Conservation (phyloP, 1,140 invertebrate genomes). For the Bombus haemorrhoidalis region DNA sequence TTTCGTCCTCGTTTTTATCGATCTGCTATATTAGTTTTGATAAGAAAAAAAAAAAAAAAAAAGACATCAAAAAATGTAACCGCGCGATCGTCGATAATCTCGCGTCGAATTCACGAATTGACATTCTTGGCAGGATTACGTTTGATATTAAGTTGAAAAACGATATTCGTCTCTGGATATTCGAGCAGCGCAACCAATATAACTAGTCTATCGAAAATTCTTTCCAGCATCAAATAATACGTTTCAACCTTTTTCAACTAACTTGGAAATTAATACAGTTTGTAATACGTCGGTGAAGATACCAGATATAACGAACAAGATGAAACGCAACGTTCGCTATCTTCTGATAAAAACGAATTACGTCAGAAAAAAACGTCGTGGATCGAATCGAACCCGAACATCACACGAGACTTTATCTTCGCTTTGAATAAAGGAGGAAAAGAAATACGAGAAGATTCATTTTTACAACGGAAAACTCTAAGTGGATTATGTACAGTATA, state of each 20-base stretch:
- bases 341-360: neutral
- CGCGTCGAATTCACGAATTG: neutral
- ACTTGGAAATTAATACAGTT: neutral
- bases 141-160: slow-evolving; percentile 3
- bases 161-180: slow-evolving; percentile 11
- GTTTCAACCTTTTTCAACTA: neutral
- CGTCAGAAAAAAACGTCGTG: neutral
- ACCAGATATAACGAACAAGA: neutral
- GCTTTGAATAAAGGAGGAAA: neutral
- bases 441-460: neutral
- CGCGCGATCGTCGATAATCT: neutral
- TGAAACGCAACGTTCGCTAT: neutral
- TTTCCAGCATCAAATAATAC: neutral
- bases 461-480: no score
- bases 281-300: neutral
- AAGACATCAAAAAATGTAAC: neutral
- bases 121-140: neutral
- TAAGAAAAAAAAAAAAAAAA: neutral
- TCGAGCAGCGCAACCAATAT: neutral
- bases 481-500: no score
- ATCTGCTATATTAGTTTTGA: neutral
- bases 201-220: slow-evolving; percentile 3
- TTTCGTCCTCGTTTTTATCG: neutral
- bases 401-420: neutral
- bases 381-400: neutral